Conservation (phyloP, 2,797 vertebrate genomes). For the Alectoris magna region DNA sequence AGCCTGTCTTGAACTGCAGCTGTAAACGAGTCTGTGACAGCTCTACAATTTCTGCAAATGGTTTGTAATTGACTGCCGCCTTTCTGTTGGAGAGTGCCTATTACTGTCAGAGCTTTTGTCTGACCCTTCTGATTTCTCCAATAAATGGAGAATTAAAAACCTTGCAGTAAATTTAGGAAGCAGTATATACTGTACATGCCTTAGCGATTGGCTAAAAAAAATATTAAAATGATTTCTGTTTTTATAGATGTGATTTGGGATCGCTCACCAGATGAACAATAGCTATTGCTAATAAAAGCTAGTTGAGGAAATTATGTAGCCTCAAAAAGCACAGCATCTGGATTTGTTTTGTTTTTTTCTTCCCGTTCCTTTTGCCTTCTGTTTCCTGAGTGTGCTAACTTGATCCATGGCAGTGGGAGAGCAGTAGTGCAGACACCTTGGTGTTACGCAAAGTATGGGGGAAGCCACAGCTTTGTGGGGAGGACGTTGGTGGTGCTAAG, state of each 20-base stretch:
- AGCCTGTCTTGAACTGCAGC: slow-evolving; percentile 71
- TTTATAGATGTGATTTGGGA: slow-evolving; percentile 5
- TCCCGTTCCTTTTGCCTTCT: background rate
- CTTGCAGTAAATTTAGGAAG: slow-evolving; percentile 34
- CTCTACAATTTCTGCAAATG: slow-evolving; percentile 79
- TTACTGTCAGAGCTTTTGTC: slow-evolving; percentile 80
- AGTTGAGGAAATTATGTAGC: slow-evolving; percentile 28
- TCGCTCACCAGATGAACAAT: slow-evolving; percentile 6
- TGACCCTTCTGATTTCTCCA: slow-evolving; percentile 63
- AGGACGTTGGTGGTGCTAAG: slow-evolving; percentile 67
- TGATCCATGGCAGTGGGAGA: slow-evolving; percentile 12
- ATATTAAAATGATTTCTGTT: slow-evolving; percentile 47
- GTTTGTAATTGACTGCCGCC: slow-evolving; percentile 79
- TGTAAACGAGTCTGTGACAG: slow-evolving; percentile 75
- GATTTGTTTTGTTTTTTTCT: background rate
- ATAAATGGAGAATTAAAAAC: background rate
- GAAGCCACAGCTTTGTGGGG: slow-evolving; percentile 24
- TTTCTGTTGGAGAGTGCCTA: slow-evolving; percentile 75
- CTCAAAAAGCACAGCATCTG: slow-evolving; percentile 38
- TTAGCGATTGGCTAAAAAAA: slow-evolving; percentile 21
- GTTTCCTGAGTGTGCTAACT: slow-evolving; percentile 28
- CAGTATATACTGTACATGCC: background rate
- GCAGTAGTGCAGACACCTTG: background rate
- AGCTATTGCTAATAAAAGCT: slow-evolving; percentile 39
- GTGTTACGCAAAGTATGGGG: slow-evolving; percentile 47